Percentiles rank a stretch among this genome's conserved stretches.
These are phyloP conservation scores for Sardinella longiceps DNA, from an alignment of 2,797 vertebrate species.

Conservation along the genomic window DNA sequence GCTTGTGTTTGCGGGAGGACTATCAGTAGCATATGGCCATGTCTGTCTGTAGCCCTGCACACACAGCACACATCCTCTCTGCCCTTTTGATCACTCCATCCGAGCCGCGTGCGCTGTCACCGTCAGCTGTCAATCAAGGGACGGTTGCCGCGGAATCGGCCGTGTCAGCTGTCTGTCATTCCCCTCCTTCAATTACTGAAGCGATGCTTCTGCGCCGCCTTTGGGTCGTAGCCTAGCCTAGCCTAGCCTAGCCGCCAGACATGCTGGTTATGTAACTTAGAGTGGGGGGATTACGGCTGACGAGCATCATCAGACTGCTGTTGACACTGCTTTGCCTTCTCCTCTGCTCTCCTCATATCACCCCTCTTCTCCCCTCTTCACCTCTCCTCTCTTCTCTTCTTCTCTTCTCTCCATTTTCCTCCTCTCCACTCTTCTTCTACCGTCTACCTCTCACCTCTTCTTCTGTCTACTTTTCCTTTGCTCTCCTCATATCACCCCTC, in stretches of 20 bases:
- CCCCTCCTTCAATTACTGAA: not conserved
- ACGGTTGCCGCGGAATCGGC: not conserved
- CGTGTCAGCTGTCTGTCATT: not conserved
- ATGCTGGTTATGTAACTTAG: not conserved
- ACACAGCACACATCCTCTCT: not conserved
- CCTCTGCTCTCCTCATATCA: not conserved
- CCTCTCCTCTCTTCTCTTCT: not conserved
- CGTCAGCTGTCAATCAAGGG: not conserved
- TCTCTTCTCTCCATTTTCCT: not conserved
- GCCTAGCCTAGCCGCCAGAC: not conserved
- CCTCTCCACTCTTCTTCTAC: not conserved
- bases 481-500: not conserved
- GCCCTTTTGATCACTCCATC: not conserved
- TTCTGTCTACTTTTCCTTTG: not conserved
- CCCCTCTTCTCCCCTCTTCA: not conserved
- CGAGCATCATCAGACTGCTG: not conserved
- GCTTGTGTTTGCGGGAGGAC: not conserved
- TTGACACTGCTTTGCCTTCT: not conserved
- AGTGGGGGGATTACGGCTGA: not conserved
- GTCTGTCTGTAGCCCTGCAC: not conserved
- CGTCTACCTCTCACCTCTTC: not conserved
- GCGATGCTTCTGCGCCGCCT: not conserved
- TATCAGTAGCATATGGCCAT: conserved; percentile 1
- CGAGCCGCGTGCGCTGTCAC: not conserved
- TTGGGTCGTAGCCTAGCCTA: not conserved